Evolutionary conservation across 2,797 vertebrate genomes (phyloP).

Genomic region (Champsocephalus gunnari): DNA sequence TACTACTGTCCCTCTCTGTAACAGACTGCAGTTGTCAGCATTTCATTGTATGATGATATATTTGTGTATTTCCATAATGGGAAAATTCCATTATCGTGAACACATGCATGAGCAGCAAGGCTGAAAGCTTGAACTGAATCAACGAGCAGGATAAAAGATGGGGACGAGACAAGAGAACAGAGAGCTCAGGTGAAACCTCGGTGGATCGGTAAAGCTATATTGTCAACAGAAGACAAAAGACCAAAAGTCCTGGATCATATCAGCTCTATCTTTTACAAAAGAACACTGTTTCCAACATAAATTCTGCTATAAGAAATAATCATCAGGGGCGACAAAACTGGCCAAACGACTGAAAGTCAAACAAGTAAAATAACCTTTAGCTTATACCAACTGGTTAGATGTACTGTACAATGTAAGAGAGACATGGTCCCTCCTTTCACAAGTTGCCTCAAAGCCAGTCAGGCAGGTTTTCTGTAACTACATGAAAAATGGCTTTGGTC

Average conservation of each 20-base stretch:
- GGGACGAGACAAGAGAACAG: conserved; percentile 11
- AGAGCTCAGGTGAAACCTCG: background rate
- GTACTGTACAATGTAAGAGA: conserved; percentile 59
- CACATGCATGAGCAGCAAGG: conserved; percentile 49
- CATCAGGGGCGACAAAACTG: conserved; percentile 14
- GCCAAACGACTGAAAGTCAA: conserved; percentile 43
- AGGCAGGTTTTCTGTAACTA: conserved; percentile 86
- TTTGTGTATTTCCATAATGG: conserved; percentile 71
- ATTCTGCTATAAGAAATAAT: background rate
- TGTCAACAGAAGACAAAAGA: background rate
- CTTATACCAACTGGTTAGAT: conserved; percentile 46
- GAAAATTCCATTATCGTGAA: conserved; percentile 72
- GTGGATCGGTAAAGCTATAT: background rate
- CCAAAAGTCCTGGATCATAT: background rate
- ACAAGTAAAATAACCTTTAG: conserved; percentile 39
- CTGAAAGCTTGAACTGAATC: conserved; percentile 26
- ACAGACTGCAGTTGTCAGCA: conserved; percentile 78
- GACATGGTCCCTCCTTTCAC: conserved; percentile 65
- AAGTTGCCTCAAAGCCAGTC: conserved; percentile 80
- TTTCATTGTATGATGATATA: conserved; percentile 76
- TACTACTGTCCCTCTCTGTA: conserved; percentile 74
- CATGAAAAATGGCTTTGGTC: conserved; percentile 83
- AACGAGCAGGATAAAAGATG: conserved; percentile 26
- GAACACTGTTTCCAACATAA: conserved; percentile 1
- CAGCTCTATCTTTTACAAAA: background rate